These are phyloP conservation scores for Atrichornis clamosus DNA, from an alignment of 2,113 vertebrate genomes.

Conservation along the genomic window DNA sequence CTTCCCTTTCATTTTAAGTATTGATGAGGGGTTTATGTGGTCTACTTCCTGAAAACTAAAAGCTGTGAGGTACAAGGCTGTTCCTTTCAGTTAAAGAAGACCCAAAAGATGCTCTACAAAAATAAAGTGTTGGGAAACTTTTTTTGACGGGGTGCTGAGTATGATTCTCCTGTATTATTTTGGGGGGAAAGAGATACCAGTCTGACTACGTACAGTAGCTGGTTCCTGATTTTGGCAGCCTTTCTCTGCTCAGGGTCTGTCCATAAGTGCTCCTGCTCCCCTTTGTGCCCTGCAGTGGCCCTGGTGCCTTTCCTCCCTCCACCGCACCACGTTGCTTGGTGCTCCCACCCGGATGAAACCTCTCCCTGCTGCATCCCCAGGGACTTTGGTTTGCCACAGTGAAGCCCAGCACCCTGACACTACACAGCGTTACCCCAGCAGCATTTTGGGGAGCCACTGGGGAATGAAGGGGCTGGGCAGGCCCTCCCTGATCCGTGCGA, in stretches of 20 bases:
- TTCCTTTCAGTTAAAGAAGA: not conserved
- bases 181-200: not conserved
- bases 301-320: not conserved
- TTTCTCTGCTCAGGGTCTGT: not conserved
- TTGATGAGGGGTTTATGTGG: not conserved
- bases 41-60: not conserved
- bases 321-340: rapidly evolving
- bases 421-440: not conserved
- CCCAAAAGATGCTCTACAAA: not conserved
- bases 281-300: not conserved
- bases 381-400: not conserved
- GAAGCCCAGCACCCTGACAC: not conserved
- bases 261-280: not conserved
- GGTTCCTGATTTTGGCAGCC: not conserved
- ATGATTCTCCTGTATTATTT: not conserved
- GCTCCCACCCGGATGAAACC: not conserved
- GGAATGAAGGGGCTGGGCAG: not conserved
- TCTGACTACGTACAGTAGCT: not conserved
- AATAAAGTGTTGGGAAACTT: not conserved
- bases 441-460: not conserved
- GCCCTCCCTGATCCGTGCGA: not conserved
- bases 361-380: not conserved
- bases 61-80: not conserved
- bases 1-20: not conserved
- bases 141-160: not conserved